These are phyloP conservation scores for Bagarius yarrelli DNA, from an alignment of 2,113 vertebrate species.

Conservation along the genomic window DNA sequence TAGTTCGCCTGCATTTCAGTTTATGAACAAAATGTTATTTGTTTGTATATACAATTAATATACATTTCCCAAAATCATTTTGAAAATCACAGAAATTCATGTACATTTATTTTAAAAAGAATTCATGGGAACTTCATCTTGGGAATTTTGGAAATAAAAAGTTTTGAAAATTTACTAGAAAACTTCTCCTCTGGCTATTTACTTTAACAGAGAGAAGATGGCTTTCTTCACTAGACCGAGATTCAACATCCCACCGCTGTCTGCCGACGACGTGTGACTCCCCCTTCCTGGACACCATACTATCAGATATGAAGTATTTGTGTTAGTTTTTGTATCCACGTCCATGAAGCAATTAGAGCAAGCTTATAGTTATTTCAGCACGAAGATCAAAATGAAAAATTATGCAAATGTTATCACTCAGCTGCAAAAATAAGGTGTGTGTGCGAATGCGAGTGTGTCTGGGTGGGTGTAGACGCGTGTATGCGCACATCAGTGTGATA, in stretches of 20 bases:
- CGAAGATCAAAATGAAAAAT: slow-evolving; percentile 68
- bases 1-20: no score
- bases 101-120: no score
- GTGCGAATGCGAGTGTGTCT: slow-evolving; percentile 21
- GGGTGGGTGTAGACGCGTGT: slow-evolving; percentile 1
- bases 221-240: slow-evolving; percentile 98
- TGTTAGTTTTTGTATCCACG: slow-evolving; percentile 71
- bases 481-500: slow-evolving; percentile 52
- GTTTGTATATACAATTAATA: no score
- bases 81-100: no score
- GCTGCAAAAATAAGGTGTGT: slow-evolving; percentile 53
- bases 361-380: slow-evolving; percentile 70
- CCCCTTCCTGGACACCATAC: slow-evolving; percentile 63
- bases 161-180: no score
- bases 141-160: no score
- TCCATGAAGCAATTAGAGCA: slow-evolving; percentile 88
- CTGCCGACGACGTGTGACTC: slow-evolving; percentile 94
- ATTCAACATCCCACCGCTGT: slow-evolving; percentile 94
- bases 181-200: slow-evolving; percentile 1
- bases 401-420: slow-evolving; percentile 77
- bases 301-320: slow-evolving; percentile 88
- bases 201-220: slow-evolving; percentile 90
- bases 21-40: no score
- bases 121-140: no score
- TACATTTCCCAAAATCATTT: no score